Base-by-base conservation (phyloP, 1,140 invertebrate species). In the Megalonaias nervosa region DNA sequence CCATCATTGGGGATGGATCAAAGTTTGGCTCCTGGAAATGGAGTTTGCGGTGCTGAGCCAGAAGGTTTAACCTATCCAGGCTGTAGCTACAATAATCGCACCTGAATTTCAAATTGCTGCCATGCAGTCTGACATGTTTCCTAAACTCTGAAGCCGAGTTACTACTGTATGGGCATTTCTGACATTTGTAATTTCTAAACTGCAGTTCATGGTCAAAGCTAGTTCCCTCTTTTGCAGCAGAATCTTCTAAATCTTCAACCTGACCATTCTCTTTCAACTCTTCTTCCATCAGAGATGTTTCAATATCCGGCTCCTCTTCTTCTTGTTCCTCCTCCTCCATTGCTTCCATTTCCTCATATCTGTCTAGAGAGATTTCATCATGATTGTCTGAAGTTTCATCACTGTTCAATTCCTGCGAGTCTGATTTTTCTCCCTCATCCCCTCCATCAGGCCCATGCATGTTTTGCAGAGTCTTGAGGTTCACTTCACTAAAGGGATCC, bases 41-140 rank as follows among this genome's bases (percentile, higher is more conserved):
- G 38, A 86, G 74, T 26, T 73, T 68, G 19, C 81, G 79, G 69
- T 87, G 86, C 61, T 85, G 83, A 31, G 74, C 71, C 38, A 87
- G 60, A 1, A 77, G 62, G 59, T 83, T 82, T 12, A 87, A 64
- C 16, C 83, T 75, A 38, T 86, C 85, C 3, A 84, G 62, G 71
- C 84, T 86, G 77, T 85, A 88, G 12, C 71, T 68, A 71, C 86
- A 88, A 73, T 77, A 81, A 38, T 86, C 85, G 75, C 86, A 87
- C 60, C 81, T 84, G 80, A 83, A 86, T 38, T 82, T 78, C 19
- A 79, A 62, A n/a, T 75, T 60, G 17, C 70, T 61, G 26, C 80
- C 80, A 67, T 87, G 85, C n/a, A 83, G 80, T n/a, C 75, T 71
- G 14, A 70, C 67, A 80, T 87, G 84, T 65, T 82, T 84, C 57